phyloP scores from a whole-genome alignment of 1,140 invertebrate species.

The Lordiphosa clarofinis region DNA sequence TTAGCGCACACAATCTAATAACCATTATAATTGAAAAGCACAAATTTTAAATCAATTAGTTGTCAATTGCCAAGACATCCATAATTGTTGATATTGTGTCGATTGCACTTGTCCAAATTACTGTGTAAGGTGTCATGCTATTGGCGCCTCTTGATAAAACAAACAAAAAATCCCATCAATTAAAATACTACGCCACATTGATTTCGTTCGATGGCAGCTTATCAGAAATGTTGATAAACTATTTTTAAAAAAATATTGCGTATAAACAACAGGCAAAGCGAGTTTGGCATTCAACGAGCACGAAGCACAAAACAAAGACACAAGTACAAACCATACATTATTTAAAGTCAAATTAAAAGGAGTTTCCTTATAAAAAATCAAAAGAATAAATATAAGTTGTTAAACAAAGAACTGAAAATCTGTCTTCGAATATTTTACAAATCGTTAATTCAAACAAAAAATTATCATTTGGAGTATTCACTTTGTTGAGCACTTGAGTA shows the following conservation, averaged over 20 bases:
- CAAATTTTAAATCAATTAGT: conserved; percentile 7
- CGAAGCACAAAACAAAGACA: too few species aligned
- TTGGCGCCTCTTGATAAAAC: conserved; percentile 9
- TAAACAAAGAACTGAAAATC: too few species aligned
- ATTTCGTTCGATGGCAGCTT: conserved; percentile 4
- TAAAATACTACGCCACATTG: conserved; percentile 6
- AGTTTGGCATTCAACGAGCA: too few species aligned
- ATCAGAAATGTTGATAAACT: conserved; percentile 5
- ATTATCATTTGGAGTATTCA: too few species aligned
- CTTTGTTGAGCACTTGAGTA: too few species aligned
- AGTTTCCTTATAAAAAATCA: too few species aligned
- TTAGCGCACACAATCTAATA: conserved; percentile 41
- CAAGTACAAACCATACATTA: too few species aligned
- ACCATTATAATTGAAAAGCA: neutral
- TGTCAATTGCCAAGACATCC: neutral
- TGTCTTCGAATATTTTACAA: too few species aligned
- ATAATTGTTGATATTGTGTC: neutral
- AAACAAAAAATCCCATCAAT: conserved; percentile 10
- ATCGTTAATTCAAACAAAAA: too few species aligned
- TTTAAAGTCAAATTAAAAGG: too few species aligned
- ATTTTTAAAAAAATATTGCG: conserved; percentile 6
- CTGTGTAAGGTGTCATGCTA: conserved; percentile 1
- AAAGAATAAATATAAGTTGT: too few species aligned
- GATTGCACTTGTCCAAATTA: conserved; percentile 9
- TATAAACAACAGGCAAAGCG: neutral